phyloP scores from a whole-genome alignment of 2,797 vertebrate genomes.

The Odontamblyopus lacepedii region DNA sequence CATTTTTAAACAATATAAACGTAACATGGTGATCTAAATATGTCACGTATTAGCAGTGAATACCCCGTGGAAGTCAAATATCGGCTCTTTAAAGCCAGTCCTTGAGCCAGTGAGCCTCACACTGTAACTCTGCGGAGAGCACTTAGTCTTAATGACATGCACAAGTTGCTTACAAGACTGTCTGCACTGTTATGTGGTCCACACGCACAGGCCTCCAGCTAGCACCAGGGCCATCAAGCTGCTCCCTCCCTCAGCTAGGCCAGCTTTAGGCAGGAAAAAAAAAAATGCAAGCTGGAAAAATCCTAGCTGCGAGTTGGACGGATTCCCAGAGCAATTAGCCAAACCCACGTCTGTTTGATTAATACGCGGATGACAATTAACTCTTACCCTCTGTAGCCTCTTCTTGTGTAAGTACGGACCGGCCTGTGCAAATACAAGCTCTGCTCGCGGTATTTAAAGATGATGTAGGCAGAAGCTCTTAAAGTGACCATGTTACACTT shows the following conservation, averaged over 20 bases:
- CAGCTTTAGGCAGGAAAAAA: conserved; percentile 17
- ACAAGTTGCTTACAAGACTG: conserved; percentile 30
- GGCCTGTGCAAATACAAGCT: not conserved
- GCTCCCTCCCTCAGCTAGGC: conserved; percentile 43
- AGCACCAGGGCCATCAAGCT: conserved; percentile 46
- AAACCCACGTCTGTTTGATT: conserved; percentile 76
- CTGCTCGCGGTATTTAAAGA: not conserved
- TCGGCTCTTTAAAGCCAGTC: conserved; percentile 16
- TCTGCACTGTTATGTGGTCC: conserved; percentile 28
- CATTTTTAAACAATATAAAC: no score
- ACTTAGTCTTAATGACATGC: not conserved
- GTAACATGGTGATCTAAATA: no score
- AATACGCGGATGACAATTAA: conserved; percentile 72
- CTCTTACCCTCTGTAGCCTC: conserved; percentile 36
- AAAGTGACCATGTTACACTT: no score
- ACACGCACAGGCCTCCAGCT: conserved; percentile 34
- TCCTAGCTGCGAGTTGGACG: conserved; percentile 55
- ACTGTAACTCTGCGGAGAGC: conserved; percentile 14
- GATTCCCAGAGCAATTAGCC: conserved; percentile 76
- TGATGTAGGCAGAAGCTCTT: not conserved
- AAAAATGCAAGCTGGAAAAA: not conserved
- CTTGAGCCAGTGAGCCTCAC: conserved; percentile 21
- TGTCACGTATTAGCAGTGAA: no score
- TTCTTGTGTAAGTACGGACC: conserved; percentile 6
- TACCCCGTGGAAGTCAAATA: not conserved